phyloP scores from a whole-genome alignment of 1,140 invertebrate species.

The Leucophenga varia region DNA sequence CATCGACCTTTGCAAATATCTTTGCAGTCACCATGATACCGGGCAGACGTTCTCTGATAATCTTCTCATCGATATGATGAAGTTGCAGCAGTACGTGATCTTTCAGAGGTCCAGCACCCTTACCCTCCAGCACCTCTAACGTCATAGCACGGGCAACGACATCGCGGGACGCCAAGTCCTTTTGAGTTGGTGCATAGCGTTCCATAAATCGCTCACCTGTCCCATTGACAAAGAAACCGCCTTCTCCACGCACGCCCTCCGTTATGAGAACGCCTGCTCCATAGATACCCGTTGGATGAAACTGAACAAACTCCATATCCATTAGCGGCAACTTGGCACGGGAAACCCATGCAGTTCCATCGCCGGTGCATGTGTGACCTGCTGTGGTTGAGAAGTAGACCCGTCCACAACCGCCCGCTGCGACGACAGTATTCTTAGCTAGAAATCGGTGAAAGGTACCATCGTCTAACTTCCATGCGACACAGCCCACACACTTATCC shows the following conservation, averaged over 20 bases:
- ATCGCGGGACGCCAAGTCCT: slow-evolving; percentile 97
- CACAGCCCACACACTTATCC: slow-evolving; percentile 86
- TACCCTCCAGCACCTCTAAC: slow-evolving; percentile 92
- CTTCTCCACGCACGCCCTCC: slow-evolving; percentile 93
- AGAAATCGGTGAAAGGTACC: slow-evolving; percentile 85
- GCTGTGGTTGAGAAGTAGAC: slow-evolving; percentile 97
- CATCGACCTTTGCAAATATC: slow-evolving; percentile 98
- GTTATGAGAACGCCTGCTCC: slow-evolving; percentile 97
- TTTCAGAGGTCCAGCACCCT: slow-evolving; percentile 92
- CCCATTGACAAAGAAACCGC: slow-evolving; percentile 91
- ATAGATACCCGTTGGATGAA: slow-evolving; percentile 99
- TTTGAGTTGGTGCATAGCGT: slow-evolving; percentile 94
- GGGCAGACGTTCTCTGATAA: slow-evolving; percentile 75
- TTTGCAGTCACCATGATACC: slow-evolving; percentile 91
- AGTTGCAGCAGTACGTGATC: slow-evolving; percentile 96
- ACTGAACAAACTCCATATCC: slow-evolving; percentile 98
- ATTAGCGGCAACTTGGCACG: slow-evolving; percentile 85
- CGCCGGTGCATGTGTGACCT: slow-evolving; percentile 97
- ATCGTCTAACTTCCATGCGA: slow-evolving; percentile 94
- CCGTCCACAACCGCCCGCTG: slow-evolving; percentile 83
- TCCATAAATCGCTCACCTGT: slow-evolving; percentile 99
- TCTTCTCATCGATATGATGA: slow-evolving; percentile 91
- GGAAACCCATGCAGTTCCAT: slow-evolving; percentile 94
- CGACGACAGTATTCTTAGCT: slow-evolving; percentile 74
- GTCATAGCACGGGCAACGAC: slow-evolving; percentile 98